A percentile compares a stretch with the other conserved stretches of the same genome.
Evolutionary conservation across 1,140 invertebrate species (phyloP).

Genomic region (Drosophila jambulina): DNA sequence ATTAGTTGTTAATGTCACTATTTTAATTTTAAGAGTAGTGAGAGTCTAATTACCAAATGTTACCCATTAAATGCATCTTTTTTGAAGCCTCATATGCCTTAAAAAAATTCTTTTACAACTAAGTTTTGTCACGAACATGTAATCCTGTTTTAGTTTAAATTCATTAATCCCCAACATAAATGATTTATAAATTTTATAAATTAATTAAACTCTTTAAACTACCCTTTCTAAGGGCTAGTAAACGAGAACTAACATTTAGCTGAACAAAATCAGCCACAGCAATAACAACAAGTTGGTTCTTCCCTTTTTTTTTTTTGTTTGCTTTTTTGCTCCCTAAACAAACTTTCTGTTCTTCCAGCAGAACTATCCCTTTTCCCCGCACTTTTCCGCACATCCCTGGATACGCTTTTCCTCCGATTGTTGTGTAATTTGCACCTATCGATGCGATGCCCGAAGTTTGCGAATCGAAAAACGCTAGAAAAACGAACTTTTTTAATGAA

Average conservation of each 20-base stretch:
- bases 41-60: neutral
- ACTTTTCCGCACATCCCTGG: neutral
- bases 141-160: too few species aligned
- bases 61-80: neutral
- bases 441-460: conserved; percentile 71
- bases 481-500: conserved; percentile 60
- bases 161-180: too few species aligned
- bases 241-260: conserved; percentile 34
- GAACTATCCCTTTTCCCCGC: conserved; percentile 7
- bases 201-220: neutral
- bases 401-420: conserved; percentile 32
- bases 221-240: conserved; percentile 14
- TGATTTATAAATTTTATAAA: neutral
- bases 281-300: conserved; percentile 48
- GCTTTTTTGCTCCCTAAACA: conserved; percentile 23
- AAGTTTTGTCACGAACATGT: too few species aligned
- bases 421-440: conserved; percentile 81
- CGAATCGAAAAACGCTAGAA: conserved; percentile 35
- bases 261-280: conserved; percentile 37
- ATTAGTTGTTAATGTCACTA: neutral
- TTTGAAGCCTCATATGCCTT: neutral
- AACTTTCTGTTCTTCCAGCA: conserved; percentile 36
- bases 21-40: neutral
- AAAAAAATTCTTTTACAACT: neutral
- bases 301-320: conserved; percentile 17